Conservation (phyloP, 2,888 invertebrate genomes). For the Limnephilus lunatus region DNA sequence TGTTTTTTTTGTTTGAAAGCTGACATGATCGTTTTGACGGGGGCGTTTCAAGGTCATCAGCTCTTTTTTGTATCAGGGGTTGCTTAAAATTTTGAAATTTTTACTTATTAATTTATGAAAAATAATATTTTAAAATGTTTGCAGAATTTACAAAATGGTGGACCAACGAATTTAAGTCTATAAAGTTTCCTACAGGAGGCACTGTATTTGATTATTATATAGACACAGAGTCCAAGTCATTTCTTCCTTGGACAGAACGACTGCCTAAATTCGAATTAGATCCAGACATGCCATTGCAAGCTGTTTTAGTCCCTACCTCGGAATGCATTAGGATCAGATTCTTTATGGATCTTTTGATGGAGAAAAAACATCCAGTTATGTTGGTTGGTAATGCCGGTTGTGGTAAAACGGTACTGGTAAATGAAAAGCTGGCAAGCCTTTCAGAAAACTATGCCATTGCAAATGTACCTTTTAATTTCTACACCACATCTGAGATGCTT, state of each 20-base stretch:
- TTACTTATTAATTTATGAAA: not conserved
- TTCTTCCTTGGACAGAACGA: constrained; percentile 92
- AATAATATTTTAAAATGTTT: not conserved
- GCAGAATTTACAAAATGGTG: constrained; percentile 97
- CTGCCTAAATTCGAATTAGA: constrained; percentile 94
- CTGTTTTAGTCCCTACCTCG: constrained; percentile 93
- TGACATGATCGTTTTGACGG: too few species aligned
- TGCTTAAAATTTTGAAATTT: too few species aligned
- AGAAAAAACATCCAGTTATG: constrained; percentile 94
- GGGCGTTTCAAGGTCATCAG: too few species aligned
- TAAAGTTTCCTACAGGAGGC: constrained; percentile 93
- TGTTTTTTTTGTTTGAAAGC: too few species aligned
- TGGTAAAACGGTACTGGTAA: constrained; percentile 93
- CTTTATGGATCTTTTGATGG: constrained; percentile 93
- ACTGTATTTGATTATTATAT: constrained; percentile 97
- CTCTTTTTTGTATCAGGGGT: too few species aligned
- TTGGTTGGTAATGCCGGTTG: constrained; percentile 94
- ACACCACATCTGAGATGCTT: constrained; percentile 95
- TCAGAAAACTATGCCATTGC: constrained; percentile 92
- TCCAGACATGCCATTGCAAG: constrained; percentile 94
- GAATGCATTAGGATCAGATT: constrained; percentile 94
- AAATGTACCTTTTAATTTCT: constrained; percentile 97
- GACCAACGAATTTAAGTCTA: constrained; percentile 95
- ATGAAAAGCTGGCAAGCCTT: constrained; percentile 82
- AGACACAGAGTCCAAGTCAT: constrained; percentile 92